Evolutionary conservation across 2,888 invertebrate genomes (phyloP), one percentile per base, ranked within the genome.

Genomic region (Lithophane ornitopus): DNA sequence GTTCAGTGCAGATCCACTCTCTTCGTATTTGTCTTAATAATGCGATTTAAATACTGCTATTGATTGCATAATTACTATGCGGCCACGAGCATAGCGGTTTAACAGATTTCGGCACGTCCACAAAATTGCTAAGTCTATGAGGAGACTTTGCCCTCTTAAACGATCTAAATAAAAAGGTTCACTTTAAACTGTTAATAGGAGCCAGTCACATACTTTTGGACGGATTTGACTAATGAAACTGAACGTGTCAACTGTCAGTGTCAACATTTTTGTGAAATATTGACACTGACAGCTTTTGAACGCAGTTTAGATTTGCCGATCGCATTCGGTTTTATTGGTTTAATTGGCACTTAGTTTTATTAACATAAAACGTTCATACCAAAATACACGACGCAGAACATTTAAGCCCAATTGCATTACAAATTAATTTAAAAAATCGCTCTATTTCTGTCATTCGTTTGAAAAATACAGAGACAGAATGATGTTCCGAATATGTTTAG

Each of bases 21-120:
- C 56, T 58, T n/a, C 39, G 52, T 83, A 83, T 81, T 85, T 80
- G 78, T 76, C 78, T 65, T 77, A 71, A 78, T 85, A 88, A 86
- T 84, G 69, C 82, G 81, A 83, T 87, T 87, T 81, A 87, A 88
- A 83, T 87, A 84, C 80, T 86, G 78, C 75, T 81, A 86, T 85
- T 81, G 76, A 83, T 83, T 74, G 78, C 77, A 73, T 85, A 84
- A 88, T 87, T 80, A 81, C 9, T 80, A 70, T 46, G 11, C 19
- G 73, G 87, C 84, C 66, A 78, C 14, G 44, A 85, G 34, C 16
- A 52, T 12, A 71, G 87, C 87, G 83, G 26, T 6, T 69, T 26
- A 12, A n/a, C 3, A 34, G 12, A 34, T n/a, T 1, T 12, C 3
- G 1, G 11, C 12, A 22, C 8, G 22, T 26, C 19, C 54, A 69